These are phyloP conservation scores for Tipula confusa DNA, from an alignment of 2,888 invertebrate species.

Conservation along the genomic window DNA sequence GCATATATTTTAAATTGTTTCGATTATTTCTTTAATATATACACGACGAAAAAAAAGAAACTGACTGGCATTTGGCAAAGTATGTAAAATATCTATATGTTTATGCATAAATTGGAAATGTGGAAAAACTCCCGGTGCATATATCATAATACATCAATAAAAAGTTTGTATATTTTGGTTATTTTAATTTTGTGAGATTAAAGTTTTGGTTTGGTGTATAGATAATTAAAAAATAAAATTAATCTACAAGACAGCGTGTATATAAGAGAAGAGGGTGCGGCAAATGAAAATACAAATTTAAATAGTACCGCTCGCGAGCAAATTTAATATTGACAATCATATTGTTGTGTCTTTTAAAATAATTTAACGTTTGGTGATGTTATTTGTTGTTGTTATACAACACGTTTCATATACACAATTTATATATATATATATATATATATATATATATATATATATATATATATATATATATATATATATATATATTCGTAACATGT, in stretches of 20 bases:
- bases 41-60: not conserved
- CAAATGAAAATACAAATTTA: not conserved
- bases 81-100: not conserved
- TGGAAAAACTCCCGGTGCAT: not conserved
- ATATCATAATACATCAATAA: conserved; percentile 1
- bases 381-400: not conserved
- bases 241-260: not conserved
- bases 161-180: not conserved
- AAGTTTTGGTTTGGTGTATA: not conserved
- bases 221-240: not conserved
- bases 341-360: conserved; percentile 25
- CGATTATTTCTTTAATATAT: not conserved
- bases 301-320: not conserved
- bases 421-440: not conserved
- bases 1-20: conserved; percentile 5
- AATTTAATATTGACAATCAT: conserved; percentile 9
- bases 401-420: not conserved
- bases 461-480: not conserved
- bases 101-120: not conserved
- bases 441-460: not conserved
- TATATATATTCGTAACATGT: no score
- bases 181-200: not conserved
- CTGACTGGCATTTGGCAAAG: not conserved
- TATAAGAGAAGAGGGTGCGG: not conserved
- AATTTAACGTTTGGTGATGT: not conserved